phyloP scores from a whole-genome alignment of 2,888 invertebrate genomes.

The Mellilla xanthometata region DNA sequence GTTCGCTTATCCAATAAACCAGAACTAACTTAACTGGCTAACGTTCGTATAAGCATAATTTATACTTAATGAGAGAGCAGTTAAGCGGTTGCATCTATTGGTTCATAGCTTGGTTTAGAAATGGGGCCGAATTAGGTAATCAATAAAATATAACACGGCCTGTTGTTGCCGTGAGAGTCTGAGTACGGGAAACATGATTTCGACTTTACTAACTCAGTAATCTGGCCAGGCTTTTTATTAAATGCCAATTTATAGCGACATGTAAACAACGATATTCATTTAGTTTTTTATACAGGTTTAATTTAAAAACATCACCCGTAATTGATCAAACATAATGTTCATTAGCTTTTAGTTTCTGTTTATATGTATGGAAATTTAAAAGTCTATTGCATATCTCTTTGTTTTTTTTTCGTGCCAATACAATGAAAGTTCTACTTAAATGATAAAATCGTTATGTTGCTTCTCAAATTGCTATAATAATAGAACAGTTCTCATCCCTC shows the following conservation, averaged over 20 bases:
- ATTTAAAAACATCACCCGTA: too few relatives aligned
- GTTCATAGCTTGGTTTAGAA: conserved; percentile 19
- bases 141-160: conserved; percentile 18
- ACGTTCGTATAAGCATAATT: conserved; percentile 17
- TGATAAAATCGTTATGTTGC: too few relatives aligned
- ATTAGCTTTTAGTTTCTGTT: too few relatives aligned
- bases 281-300: too few relatives aligned
- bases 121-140: conserved; percentile 26
- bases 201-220: conserved; percentile 1
- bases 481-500: conserved; percentile 9
- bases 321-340: too few relatives aligned
- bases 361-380: too few relatives aligned
- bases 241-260: too few relatives aligned
- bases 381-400: too few relatives aligned
- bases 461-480: conserved; percentile 5
- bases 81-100: conserved; percentile 21
- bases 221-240: not conserved
- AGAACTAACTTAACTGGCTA: conserved; percentile 12
- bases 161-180: conserved; percentile 7
- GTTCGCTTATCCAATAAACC: conserved; percentile 19
- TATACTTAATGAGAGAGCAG: conserved; percentile 20
- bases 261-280: too few relatives aligned
- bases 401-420: too few relatives aligned
- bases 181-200: conserved; percentile 9
- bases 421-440: too few relatives aligned